Conservation (phyloP, 2,113 vertebrate genomes). For the Myiopsitta monachus region DNA sequence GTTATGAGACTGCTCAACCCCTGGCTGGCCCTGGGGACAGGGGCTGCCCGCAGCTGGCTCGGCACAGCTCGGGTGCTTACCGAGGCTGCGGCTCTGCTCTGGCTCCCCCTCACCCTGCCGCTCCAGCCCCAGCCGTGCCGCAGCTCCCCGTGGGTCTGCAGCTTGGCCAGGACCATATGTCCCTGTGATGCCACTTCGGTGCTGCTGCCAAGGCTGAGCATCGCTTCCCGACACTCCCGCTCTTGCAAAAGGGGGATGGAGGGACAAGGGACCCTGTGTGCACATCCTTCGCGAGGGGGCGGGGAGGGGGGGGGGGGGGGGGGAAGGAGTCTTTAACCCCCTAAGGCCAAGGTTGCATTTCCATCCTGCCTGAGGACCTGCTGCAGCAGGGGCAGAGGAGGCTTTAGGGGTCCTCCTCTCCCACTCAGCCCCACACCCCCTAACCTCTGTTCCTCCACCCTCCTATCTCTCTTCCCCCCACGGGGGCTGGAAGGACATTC, state of each 20-base stretch:
- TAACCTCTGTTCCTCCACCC: background rate
- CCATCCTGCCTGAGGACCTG: background rate
- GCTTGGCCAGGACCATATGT: background rate
- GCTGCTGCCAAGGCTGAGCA: background rate
- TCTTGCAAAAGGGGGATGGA: background rate
- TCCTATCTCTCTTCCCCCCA: background rate
- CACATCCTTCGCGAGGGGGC: rapidly evolving
- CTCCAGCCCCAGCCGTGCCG: rapidly evolving
- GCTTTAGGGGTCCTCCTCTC: background rate
- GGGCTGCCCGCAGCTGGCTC: background rate
- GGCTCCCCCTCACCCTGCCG: rapidly evolving
- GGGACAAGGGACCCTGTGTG: background rate
- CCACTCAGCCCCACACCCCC: background rate
- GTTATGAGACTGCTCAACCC: background rate
- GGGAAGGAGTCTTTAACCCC: rapidly evolving
- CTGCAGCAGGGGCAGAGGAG: background rate
- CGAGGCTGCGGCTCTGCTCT: background rate
- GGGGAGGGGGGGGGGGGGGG: rapidly evolving
- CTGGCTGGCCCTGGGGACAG: no score
- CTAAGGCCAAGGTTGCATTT: rapidly evolving
- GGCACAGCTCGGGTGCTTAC: rapidly evolving
- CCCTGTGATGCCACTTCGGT: background rate
- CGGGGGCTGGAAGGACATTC: background rate
- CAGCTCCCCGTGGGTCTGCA: background rate
- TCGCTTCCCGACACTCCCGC: rapidly evolving